phyloP scores from a whole-genome alignment of 2,113 vertebrate genomes.

The Mustela lutreola region DNA sequence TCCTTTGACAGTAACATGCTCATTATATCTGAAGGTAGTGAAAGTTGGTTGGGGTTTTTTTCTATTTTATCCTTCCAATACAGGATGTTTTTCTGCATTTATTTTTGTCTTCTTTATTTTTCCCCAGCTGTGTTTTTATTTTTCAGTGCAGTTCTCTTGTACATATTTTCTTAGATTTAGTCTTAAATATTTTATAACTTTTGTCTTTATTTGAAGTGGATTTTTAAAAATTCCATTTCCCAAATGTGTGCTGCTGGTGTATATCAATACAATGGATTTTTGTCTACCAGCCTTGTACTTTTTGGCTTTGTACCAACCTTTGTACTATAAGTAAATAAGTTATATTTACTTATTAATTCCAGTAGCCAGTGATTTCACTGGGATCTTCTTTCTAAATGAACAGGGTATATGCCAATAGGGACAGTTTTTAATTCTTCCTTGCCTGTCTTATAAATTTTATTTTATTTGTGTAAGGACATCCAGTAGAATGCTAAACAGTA shows the following conservation, averaged over 20 bases:
- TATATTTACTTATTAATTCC: neutral
- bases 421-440: neutral
- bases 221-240: neutral
- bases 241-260: neutral
- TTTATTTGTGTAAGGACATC: neutral
- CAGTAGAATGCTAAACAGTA: neutral
- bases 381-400: neutral
- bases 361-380: neutral
- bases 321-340: neutral
- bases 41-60: neutral
- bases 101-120: neutral
- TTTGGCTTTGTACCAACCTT: neutral
- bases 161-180: neutral
- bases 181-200: neutral
- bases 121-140: neutral
- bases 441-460: neutral
- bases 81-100: neutral
- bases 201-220: neutral
- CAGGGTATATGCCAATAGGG: neutral
- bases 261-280: neutral
- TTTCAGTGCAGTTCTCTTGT: neutral
- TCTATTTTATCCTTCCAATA: neutral
- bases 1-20: neutral
- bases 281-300: neutral
- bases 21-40: neutral